Conservation (phyloP, 2,797 vertebrate species). For the Eulemur mongoz region DNA sequence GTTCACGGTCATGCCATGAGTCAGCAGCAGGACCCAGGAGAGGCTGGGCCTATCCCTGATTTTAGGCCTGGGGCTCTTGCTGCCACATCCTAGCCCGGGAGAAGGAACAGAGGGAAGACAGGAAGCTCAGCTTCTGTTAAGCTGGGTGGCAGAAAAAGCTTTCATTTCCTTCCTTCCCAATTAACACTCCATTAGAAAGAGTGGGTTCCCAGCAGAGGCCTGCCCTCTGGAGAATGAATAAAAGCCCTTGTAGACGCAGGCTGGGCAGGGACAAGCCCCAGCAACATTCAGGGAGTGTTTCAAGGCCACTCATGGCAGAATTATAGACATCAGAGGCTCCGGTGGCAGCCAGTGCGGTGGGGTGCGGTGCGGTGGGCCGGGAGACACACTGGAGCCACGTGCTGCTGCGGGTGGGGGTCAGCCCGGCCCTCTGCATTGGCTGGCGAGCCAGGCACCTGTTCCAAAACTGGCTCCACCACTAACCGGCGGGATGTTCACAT, state of each 20-base stretch:
- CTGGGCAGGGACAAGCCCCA: neutral
- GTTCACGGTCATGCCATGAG: slow-evolving; percentile 40
- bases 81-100: neutral
- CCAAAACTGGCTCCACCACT: fast-evolving
- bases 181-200: slow-evolving; percentile 69
- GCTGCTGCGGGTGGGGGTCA: neutral
- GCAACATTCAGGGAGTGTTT: neutral
- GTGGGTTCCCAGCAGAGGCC: slow-evolving; percentile 42
- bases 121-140: neutral
- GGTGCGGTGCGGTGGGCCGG: neutral
- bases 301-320: neutral
- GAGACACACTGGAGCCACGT: neutral
- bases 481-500: neutral
- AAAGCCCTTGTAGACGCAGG: neutral
- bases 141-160: neutral
- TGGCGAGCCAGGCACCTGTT: neutral
- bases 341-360: neutral
- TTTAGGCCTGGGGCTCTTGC: neutral
- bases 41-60: neutral
- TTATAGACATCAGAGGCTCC: slow-evolving; percentile 31
- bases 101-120: neutral
- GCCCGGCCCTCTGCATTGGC: neutral
- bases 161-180: slow-evolving; percentile 48
- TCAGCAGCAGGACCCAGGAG: slow-evolving; percentile 47
- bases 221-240: slow-evolving; percentile 45